Evolutionary conservation across 2,888 invertebrate species (phyloP).

Genomic region (Conops quadrifasciatus): DNA sequence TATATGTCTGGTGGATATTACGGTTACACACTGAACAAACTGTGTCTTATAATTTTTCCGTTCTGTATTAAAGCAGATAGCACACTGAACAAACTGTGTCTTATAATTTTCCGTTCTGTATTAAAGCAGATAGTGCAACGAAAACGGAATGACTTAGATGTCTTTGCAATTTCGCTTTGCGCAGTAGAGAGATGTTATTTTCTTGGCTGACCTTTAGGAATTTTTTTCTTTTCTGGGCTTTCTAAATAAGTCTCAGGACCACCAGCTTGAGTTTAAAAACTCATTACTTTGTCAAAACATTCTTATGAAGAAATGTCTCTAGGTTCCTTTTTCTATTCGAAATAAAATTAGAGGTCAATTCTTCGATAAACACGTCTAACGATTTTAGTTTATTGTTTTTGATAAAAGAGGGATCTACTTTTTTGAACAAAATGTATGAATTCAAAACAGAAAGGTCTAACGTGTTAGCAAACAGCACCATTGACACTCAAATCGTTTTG

Average conservation of each 20-base stretch:
- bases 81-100: too few relatives aligned
- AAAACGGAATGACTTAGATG: neutral
- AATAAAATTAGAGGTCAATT: neutral
- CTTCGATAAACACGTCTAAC: neutral
- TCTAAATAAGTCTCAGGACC: neutral
- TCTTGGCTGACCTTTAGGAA: too few relatives aligned
- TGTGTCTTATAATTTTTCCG: neutral
- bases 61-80: too few relatives aligned
- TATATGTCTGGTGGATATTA: neutral
- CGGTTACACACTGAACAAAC: neutral
- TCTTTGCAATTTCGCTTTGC: neutral
- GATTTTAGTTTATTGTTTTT: neutral
- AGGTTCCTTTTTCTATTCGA: neutral
- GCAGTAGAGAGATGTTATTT: neutral
- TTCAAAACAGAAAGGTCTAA: neutral
- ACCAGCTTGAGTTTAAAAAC: neutral
- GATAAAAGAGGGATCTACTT: neutral
- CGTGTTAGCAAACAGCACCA: too few relatives aligned
- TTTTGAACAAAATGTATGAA: neutral
- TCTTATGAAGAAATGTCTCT: neutral
- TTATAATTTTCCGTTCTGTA: neutral
- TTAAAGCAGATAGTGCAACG: neutral
- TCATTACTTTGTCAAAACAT: too few relatives aligned
- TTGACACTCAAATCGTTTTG: too few relatives aligned
- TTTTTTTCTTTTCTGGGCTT: neutral